These are phyloP conservation scores for Xenopus laevis DNA, from an alignment of 2,113 vertebrate species.

Conservation along the genomic window DNA sequence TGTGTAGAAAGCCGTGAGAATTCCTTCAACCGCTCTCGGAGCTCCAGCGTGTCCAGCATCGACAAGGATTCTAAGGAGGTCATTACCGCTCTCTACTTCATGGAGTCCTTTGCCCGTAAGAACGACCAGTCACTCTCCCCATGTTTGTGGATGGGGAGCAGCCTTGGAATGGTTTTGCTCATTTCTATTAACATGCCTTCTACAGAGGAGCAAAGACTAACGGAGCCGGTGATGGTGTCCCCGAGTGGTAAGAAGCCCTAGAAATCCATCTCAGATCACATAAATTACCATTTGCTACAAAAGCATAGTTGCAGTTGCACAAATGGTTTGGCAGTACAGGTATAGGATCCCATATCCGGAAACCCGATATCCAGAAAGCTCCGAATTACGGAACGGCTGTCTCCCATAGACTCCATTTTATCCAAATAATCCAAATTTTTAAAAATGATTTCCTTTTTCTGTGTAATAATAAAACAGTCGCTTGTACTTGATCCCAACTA, in stretches of 20 bases:
- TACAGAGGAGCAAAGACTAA: conserved; percentile 81
- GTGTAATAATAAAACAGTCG: no score
- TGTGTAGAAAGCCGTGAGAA: conserved; percentile 87
- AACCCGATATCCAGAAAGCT: no score
- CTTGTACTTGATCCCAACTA: no score
- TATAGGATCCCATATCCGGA: no score
- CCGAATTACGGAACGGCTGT: no score
- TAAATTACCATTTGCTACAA: no score
- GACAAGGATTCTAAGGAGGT: conserved; percentile 94
- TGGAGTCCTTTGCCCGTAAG: conserved; percentile 86
- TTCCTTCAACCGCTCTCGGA: conserved; percentile 93
- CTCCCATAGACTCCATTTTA: no score
- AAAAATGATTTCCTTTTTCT: no score
- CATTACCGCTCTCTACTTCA: conserved; percentile 87
- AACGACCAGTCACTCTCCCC: conserved; percentile 75
- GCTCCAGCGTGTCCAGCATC: conserved; percentile 96
- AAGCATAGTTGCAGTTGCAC: no score
- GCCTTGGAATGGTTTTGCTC: conserved; percentile 84
- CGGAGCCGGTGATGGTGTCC: conserved; percentile 78
- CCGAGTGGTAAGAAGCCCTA: conserved; percentile 74
- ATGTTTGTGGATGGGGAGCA: conserved; percentile 94
- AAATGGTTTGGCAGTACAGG: no score
- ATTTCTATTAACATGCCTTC: conserved; percentile 84
- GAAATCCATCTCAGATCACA: no score
- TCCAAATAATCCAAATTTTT: no score